Conservation (phyloP, 2,113 vertebrate genomes). For the Ovis aries region DNA sequence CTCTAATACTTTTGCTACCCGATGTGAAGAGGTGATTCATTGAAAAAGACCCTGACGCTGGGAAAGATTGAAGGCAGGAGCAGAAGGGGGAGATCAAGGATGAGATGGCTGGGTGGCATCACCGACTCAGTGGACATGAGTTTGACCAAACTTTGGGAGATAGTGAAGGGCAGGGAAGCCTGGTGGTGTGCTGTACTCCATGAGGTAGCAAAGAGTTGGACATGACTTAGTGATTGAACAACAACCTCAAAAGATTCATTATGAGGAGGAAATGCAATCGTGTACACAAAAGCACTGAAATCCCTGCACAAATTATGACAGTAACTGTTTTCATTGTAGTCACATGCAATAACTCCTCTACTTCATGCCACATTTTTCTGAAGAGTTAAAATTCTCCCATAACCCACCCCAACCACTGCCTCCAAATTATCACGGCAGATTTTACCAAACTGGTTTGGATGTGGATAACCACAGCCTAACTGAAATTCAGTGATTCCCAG, state of each 20-base stretch:
- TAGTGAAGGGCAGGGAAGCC: background rate
- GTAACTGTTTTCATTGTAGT: background rate
- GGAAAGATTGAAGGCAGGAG: background rate
- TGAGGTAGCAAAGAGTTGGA: background rate
- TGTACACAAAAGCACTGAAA: background rate
- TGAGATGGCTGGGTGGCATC: background rate
- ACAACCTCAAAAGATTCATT: background rate
- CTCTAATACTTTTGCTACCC: background rate
- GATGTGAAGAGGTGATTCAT: background rate
- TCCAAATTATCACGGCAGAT: background rate
- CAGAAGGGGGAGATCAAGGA: background rate
- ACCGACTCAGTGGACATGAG: background rate
- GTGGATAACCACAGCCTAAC: background rate
- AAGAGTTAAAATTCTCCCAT: background rate
- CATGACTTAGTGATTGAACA: background rate
- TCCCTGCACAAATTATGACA: background rate
- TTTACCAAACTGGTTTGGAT: slow-evolving; percentile 4
- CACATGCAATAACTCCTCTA: background rate
- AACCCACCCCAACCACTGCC: background rate
- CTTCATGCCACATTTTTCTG: background rate
- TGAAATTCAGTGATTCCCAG: slow-evolving; percentile 29
- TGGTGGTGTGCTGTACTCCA: background rate
- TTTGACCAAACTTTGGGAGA: background rate
- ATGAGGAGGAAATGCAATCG: background rate
- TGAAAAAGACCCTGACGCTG: background rate